A percentile compares a stretch with the other conserved stretches of the same genome.
These are phyloP conservation scores for Perithous albicinctus DNA, from an alignment of 2,888 invertebrate genomes.

Conservation along the genomic window DNA sequence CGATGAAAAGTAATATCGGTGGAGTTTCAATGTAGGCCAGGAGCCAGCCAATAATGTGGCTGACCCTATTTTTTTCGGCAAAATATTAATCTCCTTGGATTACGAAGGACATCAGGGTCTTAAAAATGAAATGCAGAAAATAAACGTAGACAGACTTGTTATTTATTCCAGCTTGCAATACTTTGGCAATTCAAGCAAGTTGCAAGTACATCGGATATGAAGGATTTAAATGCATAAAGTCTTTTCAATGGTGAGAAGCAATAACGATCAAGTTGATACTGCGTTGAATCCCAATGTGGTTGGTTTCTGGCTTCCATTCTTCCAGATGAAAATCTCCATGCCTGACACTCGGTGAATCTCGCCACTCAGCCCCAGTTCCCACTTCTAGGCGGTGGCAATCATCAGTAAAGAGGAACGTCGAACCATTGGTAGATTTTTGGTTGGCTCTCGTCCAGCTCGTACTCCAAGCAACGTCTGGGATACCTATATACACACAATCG, in stretches of 20 bases:
- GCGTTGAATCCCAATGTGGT: constrained; percentile 24
- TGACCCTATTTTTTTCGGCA: too few species aligned
- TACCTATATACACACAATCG: constrained; percentile 69
- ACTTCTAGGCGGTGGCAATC: constrained; percentile 53
- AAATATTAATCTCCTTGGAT: background rate
- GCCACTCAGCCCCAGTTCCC: background rate
- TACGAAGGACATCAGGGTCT: background rate
- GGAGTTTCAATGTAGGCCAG: too few species aligned
- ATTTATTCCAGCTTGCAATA: background rate
- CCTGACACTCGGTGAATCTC: constrained; percentile 8
- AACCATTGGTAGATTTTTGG: constrained; percentile 81
- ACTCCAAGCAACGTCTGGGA: constrained; percentile 79
- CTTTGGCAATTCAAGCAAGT: background rate
- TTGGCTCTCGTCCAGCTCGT: constrained; percentile 79
- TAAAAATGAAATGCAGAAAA: background rate
- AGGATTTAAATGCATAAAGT: constrained; percentile 1
- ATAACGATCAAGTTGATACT: constrained; percentile 27
- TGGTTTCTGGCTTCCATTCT: constrained; percentile 15
- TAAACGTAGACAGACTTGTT: background rate
- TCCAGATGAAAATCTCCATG: constrained; percentile 23
- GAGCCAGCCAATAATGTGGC: too few species aligned
- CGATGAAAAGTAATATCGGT: too few species aligned
- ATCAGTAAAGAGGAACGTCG: constrained; percentile 79
- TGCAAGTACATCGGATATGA: background rate
- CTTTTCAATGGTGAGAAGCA: constrained; percentile 3